Evolutionary conservation across 2,888 invertebrate genomes (phyloP), one percentile per base, ranked within the genome.

Genomic region (Tipula unca): DNA sequence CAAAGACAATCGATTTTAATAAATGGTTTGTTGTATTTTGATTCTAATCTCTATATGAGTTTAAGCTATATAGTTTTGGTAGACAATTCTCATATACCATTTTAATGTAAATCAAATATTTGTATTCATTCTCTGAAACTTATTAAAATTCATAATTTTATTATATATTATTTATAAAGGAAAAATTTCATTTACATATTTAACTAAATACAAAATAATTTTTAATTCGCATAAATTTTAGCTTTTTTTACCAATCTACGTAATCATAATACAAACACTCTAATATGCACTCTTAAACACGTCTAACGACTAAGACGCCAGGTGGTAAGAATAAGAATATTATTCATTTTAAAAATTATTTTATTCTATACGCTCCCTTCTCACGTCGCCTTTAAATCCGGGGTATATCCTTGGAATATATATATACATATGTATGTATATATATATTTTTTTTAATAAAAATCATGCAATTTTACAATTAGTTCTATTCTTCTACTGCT

Each of bases 221-320:
- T 29, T 29, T 35, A 83, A 83, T 83, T 83, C 35, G 35, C 32
- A 83, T 83, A 83, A 8, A 83, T 6, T 32, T 83, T n/a, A n/a
- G n/a, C n/a, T 32, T 32, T 32, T 83, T 35, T 29, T 29, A 83
- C 29, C 32, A 32, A 82, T 29, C 14, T 82, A 82, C 29, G 29
- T 82, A 82, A 29, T 82, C 29, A 82, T 29, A 82, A 82, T 32
- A 83, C 32, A 83, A 83, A 83, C 83, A 83, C 32, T 29, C 82
- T 32, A 83, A 83, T 83, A 17, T 83, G 83, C 83, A 32, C 83
- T 83, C 83, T 35, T 83, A 83, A 83, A 83, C 83, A 83, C 83
- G 35, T 83, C 35, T 83, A 32, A 69, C 69, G 17, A 54, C 17
- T 35, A 32, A 82, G 82, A 32, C 83, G 83, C 35, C 83, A 83